phyloP scores from a whole-genome alignment of 2,888 invertebrate species.

The Drosophila heteroneura region DNA sequence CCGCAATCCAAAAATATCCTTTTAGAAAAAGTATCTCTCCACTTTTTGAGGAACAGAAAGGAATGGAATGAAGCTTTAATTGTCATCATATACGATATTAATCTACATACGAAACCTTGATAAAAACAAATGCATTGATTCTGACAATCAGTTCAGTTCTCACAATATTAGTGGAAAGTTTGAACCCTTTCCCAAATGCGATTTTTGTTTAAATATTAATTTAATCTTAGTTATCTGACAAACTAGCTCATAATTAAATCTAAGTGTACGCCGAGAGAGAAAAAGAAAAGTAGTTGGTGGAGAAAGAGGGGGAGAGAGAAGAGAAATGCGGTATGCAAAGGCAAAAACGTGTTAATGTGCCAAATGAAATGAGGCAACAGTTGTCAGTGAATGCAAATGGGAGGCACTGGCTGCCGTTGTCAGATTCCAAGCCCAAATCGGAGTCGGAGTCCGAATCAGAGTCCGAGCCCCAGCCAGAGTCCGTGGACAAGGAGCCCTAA shows the following conservation, averaged over 20 bases:
- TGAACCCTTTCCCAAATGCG: neutral
- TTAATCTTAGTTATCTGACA: neutral
- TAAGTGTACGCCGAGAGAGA: neutral
- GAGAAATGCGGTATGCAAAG: constrained; percentile 36
- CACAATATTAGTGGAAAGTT: neutral
- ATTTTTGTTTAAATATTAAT: neutral
- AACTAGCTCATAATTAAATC: neutral
- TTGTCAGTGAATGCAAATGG: constrained; percentile 50
- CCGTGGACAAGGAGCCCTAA: constrained; percentile 52
- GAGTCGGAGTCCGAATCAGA: neutral
- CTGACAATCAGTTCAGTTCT: neutral
- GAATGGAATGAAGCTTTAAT: neutral
- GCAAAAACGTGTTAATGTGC: constrained; percentile 76
- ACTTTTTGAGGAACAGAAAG: neutral
- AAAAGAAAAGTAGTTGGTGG: neutral
- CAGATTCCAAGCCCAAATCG: constrained; percentile 7
- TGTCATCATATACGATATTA: neutral
- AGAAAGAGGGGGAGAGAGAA: neutral
- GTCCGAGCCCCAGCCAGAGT: constrained; percentile 1
- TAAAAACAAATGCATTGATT: neutral
- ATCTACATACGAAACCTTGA: neutral
- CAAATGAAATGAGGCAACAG: constrained; percentile 65
- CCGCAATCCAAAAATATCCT: neutral
- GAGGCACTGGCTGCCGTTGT: constrained; percentile 22
- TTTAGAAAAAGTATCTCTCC: neutral